phyloP scores from a whole-genome alignment of 1,140 invertebrate species.

The Ceratoteleas bidentatus region DNA sequence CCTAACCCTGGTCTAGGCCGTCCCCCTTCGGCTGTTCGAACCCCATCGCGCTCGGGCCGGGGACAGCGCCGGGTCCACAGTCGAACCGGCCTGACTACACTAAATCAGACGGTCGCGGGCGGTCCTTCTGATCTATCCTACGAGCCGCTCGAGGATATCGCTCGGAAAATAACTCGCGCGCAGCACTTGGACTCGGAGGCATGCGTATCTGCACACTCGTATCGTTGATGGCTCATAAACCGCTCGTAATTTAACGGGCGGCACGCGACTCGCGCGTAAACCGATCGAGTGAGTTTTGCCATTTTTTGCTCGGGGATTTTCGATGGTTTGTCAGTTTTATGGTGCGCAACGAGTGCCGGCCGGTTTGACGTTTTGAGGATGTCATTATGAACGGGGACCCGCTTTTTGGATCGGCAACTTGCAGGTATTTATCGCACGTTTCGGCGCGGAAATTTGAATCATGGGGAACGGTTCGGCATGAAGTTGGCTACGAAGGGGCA shows the following conservation, averaged over 20 bases:
- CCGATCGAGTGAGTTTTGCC: too few relatives aligned
- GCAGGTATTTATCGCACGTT: constrained; percentile 32
- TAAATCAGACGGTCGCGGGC: constrained; percentile 81
- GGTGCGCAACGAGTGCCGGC: neutral
- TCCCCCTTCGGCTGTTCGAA: constrained; percentile 73
- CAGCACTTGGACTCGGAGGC: constrained; percentile 72
- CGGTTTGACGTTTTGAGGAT: constrained; percentile 15
- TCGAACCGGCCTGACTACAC: constrained; percentile 74
- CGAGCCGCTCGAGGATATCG: constrained; percentile 61
- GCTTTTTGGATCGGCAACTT: neutral
- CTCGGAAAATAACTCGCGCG: constrained; percentile 77
- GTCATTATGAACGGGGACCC: constrained; percentile 31
- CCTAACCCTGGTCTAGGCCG: constrained; percentile 72
- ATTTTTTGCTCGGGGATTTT: too few relatives aligned
- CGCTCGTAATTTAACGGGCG: constrained; percentile 78
- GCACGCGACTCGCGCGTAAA: constrained; percentile 74
- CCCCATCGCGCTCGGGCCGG: constrained; percentile 69
- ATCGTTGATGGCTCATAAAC: constrained; percentile 80
- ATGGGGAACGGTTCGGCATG: constrained; percentile 11
- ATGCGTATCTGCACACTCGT: constrained; percentile 25
- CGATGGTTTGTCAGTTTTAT: neutral
- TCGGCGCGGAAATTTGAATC: constrained; percentile 9
- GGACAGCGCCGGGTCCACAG: constrained; percentile 61
- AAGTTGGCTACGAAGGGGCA: constrained; percentile 13
- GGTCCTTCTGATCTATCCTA: constrained; percentile 80